A percentile compares a stretch with the other conserved stretches of the same genome.
phyloP scores from a whole-genome alignment of 1,140 invertebrate genomes.

The Brachionus koreanus region DNA sequence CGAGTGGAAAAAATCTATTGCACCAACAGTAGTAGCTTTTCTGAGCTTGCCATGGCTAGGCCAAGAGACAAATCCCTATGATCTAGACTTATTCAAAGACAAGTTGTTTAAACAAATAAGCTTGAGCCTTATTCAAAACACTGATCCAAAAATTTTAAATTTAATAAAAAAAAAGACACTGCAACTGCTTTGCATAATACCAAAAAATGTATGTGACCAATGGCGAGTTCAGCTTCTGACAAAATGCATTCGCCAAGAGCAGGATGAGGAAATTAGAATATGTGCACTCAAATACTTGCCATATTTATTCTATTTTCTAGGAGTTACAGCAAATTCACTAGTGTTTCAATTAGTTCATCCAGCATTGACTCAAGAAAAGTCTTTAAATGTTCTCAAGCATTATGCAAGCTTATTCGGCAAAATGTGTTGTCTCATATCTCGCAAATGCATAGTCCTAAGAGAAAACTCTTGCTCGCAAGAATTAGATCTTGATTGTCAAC shows the following conservation, averaged over 20 bases:
- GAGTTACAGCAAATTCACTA: constrained; percentile 10
- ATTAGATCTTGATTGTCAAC: background rate
- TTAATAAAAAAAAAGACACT: background rate
- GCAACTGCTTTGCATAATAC: constrained; percentile 21
- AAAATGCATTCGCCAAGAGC: constrained; percentile 21
- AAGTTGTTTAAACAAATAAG: constrained; percentile 11
- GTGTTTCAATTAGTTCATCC: constrained; percentile 38
- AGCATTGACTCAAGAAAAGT: constrained; percentile 29
- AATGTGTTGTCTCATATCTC: constrained; percentile 22
- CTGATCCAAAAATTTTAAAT: background rate
- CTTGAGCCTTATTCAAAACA: constrained; percentile 28
- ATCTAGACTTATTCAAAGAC: constrained; percentile 40
- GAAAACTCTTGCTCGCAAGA: background rate
- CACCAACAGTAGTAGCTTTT: constrained; percentile 13
- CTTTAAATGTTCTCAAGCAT: background rate
- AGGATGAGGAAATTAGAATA: background rate
- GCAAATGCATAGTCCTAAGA: constrained; percentile 1
- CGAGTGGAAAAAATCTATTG: background rate
- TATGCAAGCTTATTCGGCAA: background rate
- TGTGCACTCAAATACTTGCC: constrained; percentile 4
- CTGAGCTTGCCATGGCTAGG: constrained; percentile 35
- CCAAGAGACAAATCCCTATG: background rate
- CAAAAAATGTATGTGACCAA: constrained; percentile 30
- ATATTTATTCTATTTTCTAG: constrained; percentile 29
- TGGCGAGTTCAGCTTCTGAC: constrained; percentile 24